phyloP scores from a whole-genome alignment of 2,888 invertebrate species.

The Augiades crinisus region DNA sequence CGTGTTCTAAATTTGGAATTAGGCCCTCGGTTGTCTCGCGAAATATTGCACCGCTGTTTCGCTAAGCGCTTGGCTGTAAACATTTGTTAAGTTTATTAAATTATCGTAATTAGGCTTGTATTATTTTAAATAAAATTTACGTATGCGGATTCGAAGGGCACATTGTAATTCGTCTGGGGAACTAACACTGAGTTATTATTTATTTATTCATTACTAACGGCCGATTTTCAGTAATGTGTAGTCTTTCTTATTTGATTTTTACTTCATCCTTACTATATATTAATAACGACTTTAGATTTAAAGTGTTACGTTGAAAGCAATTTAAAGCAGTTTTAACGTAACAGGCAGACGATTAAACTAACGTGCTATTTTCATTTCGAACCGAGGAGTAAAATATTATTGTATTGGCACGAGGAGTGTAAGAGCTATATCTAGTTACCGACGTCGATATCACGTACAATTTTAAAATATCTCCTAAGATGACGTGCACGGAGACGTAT shows the following conservation, averaged over 20 bases:
- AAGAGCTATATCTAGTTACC: conserved; percentile 8
- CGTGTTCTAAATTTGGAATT: conserved; percentile 67
- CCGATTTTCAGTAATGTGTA: too few species aligned
- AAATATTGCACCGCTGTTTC: conserved; percentile 11
- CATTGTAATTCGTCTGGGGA: too few species aligned
- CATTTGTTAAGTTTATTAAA: not conserved
- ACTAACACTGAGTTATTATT: too few species aligned
- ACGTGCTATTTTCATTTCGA: not conserved
- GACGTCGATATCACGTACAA: conserved; percentile 7
- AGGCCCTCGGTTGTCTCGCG: conserved; percentile 45
- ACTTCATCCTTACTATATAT: too few species aligned
- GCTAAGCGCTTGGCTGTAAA: conserved; percentile 9
- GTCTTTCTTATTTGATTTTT: too few species aligned
- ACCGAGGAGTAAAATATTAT: conserved; percentile 5
- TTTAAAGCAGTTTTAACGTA: too few species aligned
- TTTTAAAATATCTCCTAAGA: conserved; percentile 8
- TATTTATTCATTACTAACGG: too few species aligned
- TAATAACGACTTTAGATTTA: too few species aligned
- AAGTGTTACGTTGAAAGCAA: too few species aligned
- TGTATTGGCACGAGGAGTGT: conserved; percentile 1
- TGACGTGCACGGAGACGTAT: conserved; percentile 5
- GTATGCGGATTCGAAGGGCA: too few species aligned
- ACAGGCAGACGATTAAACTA: not conserved
- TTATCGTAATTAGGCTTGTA: not conserved
- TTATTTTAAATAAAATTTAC: too few species aligned